These are phyloP conservation scores for Pachyrhynchus sulphureomaculatus DNA, from an alignment of 1,140 invertebrate species.

Conservation along the genomic window DNA sequence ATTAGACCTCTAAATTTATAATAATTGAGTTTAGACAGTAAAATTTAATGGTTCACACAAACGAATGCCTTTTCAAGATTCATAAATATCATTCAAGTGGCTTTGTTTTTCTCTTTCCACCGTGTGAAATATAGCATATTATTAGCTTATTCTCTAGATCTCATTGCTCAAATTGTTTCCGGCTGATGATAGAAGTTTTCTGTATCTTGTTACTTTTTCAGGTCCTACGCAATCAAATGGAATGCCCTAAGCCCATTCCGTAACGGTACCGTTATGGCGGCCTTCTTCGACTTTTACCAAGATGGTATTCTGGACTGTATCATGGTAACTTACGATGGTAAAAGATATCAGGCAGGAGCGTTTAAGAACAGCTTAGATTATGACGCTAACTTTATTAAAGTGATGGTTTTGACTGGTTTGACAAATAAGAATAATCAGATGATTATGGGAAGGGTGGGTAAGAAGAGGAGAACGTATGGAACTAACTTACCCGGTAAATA, in stretches of 20 bases:
- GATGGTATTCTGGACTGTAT: slow-evolving; percentile 82
- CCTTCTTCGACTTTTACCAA: slow-evolving; percentile 92
- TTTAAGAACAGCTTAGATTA: slow-evolving; percentile 88
- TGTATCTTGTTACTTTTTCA: not conserved
- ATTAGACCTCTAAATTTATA: too few species aligned
- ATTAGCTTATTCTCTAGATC: too few species aligned
- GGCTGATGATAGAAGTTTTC: too few species aligned
- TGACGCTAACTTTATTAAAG: slow-evolving; percentile 94
- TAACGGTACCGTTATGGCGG: slow-evolving; percentile 74
- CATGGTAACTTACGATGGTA: slow-evolving; percentile 64
- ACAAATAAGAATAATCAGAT: slow-evolving; percentile 70
- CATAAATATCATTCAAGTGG: too few species aligned
- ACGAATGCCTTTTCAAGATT: too few species aligned
- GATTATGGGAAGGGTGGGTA: slow-evolving; percentile 68
- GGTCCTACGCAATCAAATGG: slow-evolving; percentile 75
- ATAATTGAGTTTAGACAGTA: too few species aligned
- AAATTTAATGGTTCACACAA: too few species aligned
- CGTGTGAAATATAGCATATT: too few species aligned
- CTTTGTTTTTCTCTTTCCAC: too few species aligned
- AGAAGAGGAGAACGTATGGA: slow-evolving; percentile 76
- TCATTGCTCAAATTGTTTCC: too few species aligned
- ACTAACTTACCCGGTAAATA: slow-evolving; percentile 58
- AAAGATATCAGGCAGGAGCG: slow-evolving; percentile 63
- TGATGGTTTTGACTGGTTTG: slow-evolving; percentile 86
- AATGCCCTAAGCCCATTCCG: slow-evolving; percentile 66